Evolutionary conservation across 1,140 invertebrate genomes (phyloP), one percentile per base, ranked within the genome.

Genomic region (Lucilia sericata): DNA sequence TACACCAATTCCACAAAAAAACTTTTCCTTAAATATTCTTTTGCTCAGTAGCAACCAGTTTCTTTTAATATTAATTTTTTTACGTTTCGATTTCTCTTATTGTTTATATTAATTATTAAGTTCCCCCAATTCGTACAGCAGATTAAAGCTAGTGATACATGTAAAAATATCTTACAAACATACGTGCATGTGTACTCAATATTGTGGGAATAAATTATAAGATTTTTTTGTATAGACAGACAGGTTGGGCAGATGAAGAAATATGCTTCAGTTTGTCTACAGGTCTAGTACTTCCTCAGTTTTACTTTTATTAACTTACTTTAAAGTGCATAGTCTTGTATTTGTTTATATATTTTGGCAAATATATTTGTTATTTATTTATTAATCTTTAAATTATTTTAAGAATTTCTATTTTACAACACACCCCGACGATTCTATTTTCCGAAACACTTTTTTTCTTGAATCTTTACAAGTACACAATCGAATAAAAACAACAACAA

Each of bases 101-200:
- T 70, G 65, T 70, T 70, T 70, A 25, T 70, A 70, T 21, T n/a
- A 70, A 25, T 70, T 70, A 70, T 19, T 70, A 55, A 55, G 51
- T 55, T 55, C 51, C 51, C 51, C 51, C 51, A 55, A 55, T 5
- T 55, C 5, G 10, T 42, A 5, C 51, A 55, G 17, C 65, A 70
- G 19, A 42, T 42, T 42, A 70, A 13, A 70, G 17, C 5, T n/a
- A 70, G 25, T 2, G 13, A 60, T 70, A 21, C 10, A 21, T 70
- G 19, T 70, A 21, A 8, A 65, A 21, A 21, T n/a, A 4, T 21
- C 21, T 10, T 70, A 60, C 17, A 60, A n/a, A 70, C 10, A 19
- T 70, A 70, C 65, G 65, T 70, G 65, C 65, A 70, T 70, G 65
- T 21, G n/a, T 21, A 70, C n/a, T 12, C 65, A 70, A 25, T 19